phyloP scores from a whole-genome alignment of 1,140 invertebrate genomes.

The Brachionus asplanchnoidis region DNA sequence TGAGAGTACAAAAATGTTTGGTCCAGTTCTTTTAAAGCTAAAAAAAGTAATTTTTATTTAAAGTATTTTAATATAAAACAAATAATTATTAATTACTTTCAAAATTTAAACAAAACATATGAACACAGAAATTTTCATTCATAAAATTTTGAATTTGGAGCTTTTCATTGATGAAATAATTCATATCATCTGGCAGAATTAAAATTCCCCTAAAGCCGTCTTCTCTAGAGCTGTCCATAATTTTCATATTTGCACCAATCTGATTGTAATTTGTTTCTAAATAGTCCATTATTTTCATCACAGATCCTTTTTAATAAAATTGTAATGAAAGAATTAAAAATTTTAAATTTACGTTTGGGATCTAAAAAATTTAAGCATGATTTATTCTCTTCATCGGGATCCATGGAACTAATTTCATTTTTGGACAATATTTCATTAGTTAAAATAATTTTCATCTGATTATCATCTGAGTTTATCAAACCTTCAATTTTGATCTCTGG shows the following conservation, averaged over 20 bases:
- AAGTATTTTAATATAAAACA: not conserved
- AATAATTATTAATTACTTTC: not conserved
- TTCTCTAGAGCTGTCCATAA: not conserved
- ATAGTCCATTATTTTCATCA: not conserved
- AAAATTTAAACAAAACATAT: constrained; percentile 36
- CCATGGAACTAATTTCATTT: not conserved
- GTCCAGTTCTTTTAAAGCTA: not conserved
- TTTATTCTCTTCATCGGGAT: not conserved
- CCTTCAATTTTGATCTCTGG: constrained; percentile 12
- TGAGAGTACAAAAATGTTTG: not conserved
- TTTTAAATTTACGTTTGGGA: not conserved
- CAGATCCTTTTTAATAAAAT: not conserved
- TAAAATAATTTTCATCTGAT: not conserved
- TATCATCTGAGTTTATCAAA: not conserved
- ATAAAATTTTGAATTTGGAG: not conserved
- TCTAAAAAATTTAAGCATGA: not conserved
- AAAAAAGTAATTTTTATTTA: not conserved
- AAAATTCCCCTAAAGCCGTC: not conserved
- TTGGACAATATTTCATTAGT: not conserved
- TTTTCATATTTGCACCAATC: not conserved
- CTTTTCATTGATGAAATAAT: not conserved
- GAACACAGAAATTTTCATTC: not conserved
- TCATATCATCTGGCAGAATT: not conserved
- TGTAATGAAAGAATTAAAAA: not conserved
- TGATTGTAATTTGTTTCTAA: not conserved